Percentiles rank a stretch among this genome's conserved stretches.
These are phyloP conservation scores for Lithophane semibrunnea DNA, from an alignment of 2,888 invertebrate species.

Conservation along the genomic window DNA sequence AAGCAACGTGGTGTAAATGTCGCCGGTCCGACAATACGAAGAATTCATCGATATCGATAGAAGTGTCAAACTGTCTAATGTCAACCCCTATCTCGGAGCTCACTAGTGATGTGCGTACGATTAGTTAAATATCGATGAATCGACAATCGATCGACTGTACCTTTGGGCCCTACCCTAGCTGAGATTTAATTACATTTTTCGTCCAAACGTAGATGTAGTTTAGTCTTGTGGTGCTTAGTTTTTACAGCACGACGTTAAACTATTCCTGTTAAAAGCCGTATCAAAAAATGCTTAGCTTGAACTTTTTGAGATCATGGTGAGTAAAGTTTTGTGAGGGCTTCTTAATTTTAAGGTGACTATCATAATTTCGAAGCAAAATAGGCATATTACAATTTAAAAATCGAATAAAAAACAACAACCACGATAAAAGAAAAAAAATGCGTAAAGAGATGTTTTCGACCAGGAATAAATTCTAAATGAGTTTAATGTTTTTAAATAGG, in stretches of 20 bases:
- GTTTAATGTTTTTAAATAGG: neutral
- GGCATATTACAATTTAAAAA: neutral
- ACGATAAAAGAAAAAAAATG: too few species aligned
- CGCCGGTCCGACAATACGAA: constrained; percentile 53
- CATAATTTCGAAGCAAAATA: neutral
- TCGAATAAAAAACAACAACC: neutral
- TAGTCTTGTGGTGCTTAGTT: constrained; percentile 82
- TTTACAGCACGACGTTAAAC: constrained; percentile 75
- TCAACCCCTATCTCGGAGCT: constrained; percentile 43
- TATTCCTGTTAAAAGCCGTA: constrained; percentile 53
- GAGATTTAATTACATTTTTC: constrained; percentile 84
- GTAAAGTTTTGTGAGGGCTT: constrained; percentile 40
- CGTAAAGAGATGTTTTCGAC: neutral
- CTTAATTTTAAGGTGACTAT: constrained; percentile 22
- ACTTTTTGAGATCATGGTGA: constrained; percentile 49
- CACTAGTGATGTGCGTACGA: constrained; percentile 63
- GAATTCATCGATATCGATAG: constrained; percentile 56
- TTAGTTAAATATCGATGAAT: constrained; percentile 60
- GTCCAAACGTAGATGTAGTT: constrained; percentile 87
- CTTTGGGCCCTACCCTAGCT: constrained; percentile 78
- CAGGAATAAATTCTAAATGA: neutral
- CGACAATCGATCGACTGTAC: constrained; percentile 79
- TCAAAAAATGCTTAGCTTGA: constrained; percentile 64
- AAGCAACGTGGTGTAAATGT: constrained; percentile 15
- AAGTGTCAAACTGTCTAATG: constrained; percentile 50